Conservation (phyloP, 2,113 vertebrate genomes). For the Microcebus lehilahytsara region DNA sequence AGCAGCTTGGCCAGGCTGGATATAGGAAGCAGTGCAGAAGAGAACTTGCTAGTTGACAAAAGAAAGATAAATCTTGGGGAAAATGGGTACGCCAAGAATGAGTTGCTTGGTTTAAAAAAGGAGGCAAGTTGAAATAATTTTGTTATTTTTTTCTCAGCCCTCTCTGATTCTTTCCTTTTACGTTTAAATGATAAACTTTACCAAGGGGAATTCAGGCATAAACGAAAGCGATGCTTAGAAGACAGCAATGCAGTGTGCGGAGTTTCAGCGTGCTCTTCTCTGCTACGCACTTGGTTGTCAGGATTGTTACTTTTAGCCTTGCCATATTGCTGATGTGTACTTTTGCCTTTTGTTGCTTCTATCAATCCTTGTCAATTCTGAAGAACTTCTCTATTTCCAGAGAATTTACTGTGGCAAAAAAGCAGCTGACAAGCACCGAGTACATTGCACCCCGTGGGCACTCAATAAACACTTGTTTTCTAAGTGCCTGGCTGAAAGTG, state of each 20-base stretch:
- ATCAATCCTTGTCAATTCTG: slow-evolving; percentile 26
- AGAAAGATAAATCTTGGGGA: background rate
- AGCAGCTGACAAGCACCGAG: background rate
- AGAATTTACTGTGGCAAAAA: background rate
- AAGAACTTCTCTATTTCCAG: slow-evolving; percentile 6
- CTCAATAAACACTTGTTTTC: slow-evolving; percentile 14
- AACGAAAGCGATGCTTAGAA: background rate
- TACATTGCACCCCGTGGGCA: background rate
- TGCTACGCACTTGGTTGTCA: background rate
- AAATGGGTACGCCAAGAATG: background rate
- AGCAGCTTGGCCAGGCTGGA: background rate
- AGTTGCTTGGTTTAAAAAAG: background rate
- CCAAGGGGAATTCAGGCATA: background rate
- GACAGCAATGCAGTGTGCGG: background rate
- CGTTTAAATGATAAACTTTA: background rate
- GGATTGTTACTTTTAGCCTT: background rate
- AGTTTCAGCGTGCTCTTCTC: background rate
- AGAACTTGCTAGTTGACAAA: background rate
- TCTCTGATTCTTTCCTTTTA: background rate
- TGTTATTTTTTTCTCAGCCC: background rate
- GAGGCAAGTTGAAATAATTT: background rate
- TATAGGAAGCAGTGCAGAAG: background rate
- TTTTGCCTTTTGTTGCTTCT: background rate
- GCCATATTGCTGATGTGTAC: background rate
- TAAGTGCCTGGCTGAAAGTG: background rate